Conservation (phyloP, 1,140 invertebrate genomes). For the Drosophila malerkotliana region DNA sequence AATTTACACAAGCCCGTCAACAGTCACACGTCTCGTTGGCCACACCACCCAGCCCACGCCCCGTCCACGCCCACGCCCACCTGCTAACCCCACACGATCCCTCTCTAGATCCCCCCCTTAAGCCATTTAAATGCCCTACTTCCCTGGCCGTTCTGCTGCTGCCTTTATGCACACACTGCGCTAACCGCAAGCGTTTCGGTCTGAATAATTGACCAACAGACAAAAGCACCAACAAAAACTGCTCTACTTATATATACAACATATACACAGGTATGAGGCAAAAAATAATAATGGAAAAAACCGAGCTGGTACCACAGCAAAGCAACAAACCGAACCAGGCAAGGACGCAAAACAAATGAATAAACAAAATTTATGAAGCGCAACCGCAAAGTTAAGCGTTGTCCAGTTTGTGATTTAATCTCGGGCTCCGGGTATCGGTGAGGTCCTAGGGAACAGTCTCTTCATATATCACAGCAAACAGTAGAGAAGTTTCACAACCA, state of each 20-base stretch:
- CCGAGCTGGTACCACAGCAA: conserved; percentile 67
- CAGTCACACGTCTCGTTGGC: conserved; percentile 40
- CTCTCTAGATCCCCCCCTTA: conserved; percentile 17
- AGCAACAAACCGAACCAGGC: conserved; percentile 63
- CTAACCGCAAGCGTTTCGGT: conserved; percentile 69
- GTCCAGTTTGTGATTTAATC: conserved; percentile 47
- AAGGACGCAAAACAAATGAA: conserved; percentile 59
- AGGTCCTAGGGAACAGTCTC: neutral
- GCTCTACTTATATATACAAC: conserved; percentile 1
- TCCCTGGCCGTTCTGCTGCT: neutral
- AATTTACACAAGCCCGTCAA: conserved; percentile 55
- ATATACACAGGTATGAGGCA: neutral
- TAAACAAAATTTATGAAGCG: conserved; percentile 75
- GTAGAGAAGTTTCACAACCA: neutral
- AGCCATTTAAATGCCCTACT: conserved; percentile 65
- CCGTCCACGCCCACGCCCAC: neutral
- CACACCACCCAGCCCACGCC: conserved; percentile 3
- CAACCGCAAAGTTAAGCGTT: conserved; percentile 68
- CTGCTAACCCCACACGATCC: conserved; percentile 6
- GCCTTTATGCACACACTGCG: conserved; percentile 26
- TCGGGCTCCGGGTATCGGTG: neutral
- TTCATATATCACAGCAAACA: conserved; percentile 23
- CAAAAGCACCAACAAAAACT: conserved; percentile 16
- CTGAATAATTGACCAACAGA: conserved; percentile 76
- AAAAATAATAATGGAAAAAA: conserved; percentile 16